Evolutionary conservation across 2,797 vertebrate species (phyloP).

Genomic region (Smutsia gigantea): DNA sequence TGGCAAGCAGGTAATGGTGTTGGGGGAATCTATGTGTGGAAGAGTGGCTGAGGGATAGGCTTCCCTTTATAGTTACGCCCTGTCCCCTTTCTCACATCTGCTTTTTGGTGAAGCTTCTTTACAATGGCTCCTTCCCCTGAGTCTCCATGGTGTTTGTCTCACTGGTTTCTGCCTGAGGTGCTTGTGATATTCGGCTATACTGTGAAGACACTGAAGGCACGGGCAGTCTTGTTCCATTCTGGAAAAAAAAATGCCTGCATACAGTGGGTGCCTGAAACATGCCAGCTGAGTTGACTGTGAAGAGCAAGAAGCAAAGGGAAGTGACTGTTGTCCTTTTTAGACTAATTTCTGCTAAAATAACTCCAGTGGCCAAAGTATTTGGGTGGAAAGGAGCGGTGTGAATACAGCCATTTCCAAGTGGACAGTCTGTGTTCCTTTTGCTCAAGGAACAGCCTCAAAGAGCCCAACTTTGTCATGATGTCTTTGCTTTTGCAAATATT

Average conservation of each 20-base stretch:
- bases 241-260: not conserved
- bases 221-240: conserved; percentile 15
- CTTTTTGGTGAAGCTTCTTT: not conserved
- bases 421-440: conserved; percentile 5
- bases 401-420: not conserved
- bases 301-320: conserved; percentile 49
- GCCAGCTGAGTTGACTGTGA: not conserved
- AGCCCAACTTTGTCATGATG: not conserved
- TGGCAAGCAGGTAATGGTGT: not conserved
- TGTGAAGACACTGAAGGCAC: not conserved
- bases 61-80: not conserved
- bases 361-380: not conserved
- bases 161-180: not conserved
- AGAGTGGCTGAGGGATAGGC: not conserved
- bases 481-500: conserved; percentile 47
- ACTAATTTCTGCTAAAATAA: not conserved
- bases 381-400: conserved; percentile 39
- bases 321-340: not conserved
- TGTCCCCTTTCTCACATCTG: not conserved
- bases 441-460: conserved; percentile 2
- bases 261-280: not conserved
- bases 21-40: not conserved
- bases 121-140: not conserved
- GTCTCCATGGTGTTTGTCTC: not conserved
- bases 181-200: not conserved